Base-by-base conservation (phyloP, 2,888 invertebrate species). In the Mesoligia furuncula region DNA sequence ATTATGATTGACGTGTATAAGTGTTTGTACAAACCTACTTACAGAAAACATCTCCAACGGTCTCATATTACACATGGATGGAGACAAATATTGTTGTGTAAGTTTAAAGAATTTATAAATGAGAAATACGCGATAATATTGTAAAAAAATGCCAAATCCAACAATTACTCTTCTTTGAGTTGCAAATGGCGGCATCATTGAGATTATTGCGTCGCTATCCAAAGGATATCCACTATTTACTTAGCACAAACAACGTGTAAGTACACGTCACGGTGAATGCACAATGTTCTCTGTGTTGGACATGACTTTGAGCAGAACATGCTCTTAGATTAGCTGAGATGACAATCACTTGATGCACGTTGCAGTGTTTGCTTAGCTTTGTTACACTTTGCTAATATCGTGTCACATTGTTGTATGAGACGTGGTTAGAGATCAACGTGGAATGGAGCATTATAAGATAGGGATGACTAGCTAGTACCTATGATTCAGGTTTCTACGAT, bases 251-350 rank as follows among this genome's bases (percentile, higher is more conserved):
- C 72, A 31, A 27, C 13, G 27, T 59, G 65, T 57, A 42, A 51
- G 57, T 70, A 81, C 66, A 51, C 66, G 42, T 70, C 80, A 84
- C 70, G 54, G 42, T 67, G 61, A 67, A 80, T 80, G 51, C 70
- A 71, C 80, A 70, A 67, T 80, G 66, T 71, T 27, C 69, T 51
- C 64, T 62, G 11, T 48, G 67, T n/a, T 45, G 70, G 42, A 80
- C 57, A 71, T 48, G 74, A 59, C 66, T 62, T 70, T 84, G 80
- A 80, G 64, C 42, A 67, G 42, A 45, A 79, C 66, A 74, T 73
- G 54, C 69, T 61, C 48, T 73, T 42, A 80, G 69, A 71, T 82
- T 67, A 80, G 61, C 51, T 74, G 65, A 71, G 67, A 84, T 84
- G 84, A 80, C 85, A 71, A 84, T 74, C 80, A 36, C 61, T n/a